Evolutionary conservation across 2,888 invertebrate genomes (phyloP).

Genomic region (Melangyna quadrimaculata): DNA sequence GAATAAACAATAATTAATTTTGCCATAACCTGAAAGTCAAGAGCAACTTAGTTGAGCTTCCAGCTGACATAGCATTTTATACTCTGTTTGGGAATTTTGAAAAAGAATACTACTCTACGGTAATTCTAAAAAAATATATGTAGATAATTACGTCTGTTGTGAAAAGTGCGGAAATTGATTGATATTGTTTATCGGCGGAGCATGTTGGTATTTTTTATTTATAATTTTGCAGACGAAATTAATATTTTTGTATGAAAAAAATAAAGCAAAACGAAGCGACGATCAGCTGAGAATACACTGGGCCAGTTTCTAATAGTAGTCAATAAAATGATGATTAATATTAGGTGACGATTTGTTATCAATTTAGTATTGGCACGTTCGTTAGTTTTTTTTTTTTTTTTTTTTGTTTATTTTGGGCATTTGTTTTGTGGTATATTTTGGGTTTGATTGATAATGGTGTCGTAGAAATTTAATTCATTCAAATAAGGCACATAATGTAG

Average conservation of each 20-base stretch:
- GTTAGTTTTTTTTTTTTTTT: too few species aligned
- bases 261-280: too few species aligned
- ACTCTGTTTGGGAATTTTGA: neutral
- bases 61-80: slow-evolving; percentile 54
- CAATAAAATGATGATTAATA: neutral
- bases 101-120: too few species aligned
- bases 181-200: slow-evolving; percentile 1
- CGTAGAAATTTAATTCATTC: too few species aligned
- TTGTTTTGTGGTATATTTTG: too few species aligned
- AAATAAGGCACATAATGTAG: too few species aligned
- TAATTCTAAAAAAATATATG: too few species aligned
- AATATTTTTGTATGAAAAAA: too few species aligned
- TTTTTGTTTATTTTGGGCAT: too few species aligned
- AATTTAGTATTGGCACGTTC: neutral
- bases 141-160: neutral
- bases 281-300: too few species aligned
- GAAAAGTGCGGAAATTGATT: slow-evolving; percentile 33
- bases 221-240: neutral
- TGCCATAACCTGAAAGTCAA: slow-evolving; percentile 24
- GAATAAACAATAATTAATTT: slow-evolving; percentile 14
- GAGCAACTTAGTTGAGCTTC: slow-evolving; percentile 17
- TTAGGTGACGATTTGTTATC: neutral
- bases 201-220: slow-evolving; percentile 6
- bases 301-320: too few species aligned
- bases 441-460: too few species aligned